A percentile compares a stretch with the other conserved stretches of the same genome.
Conservation (phyloP, 2,113 vertebrate genomes). For the Willisornis vidua region DNA sequence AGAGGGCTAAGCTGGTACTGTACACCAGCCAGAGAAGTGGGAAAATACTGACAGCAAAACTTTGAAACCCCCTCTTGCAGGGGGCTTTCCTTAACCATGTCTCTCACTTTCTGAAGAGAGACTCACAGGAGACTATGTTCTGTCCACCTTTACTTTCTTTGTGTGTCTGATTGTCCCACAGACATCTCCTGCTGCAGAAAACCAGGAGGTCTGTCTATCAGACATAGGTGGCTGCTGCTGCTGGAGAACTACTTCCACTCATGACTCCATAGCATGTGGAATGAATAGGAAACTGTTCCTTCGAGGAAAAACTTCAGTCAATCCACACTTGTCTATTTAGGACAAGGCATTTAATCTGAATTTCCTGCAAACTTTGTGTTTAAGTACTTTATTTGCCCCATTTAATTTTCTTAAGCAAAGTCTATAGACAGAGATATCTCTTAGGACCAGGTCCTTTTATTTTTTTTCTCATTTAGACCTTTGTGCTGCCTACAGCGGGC, state of each 20-base stretch:
- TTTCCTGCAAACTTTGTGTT: constrained; percentile 24
- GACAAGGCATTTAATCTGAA: neutral
- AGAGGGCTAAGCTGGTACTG: neutral
- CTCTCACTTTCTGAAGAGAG: neutral
- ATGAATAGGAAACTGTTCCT: neutral
- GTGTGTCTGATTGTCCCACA: neutral
- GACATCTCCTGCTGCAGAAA: neutral
- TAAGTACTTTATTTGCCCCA: neutral
- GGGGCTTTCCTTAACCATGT: neutral
- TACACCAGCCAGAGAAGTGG: neutral
- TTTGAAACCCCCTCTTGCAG: neutral
- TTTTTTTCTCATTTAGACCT: neutral
- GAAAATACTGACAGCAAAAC: neutral
- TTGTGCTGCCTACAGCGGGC: neutral
- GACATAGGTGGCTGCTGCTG: neutral
- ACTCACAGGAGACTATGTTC: rapidly evolving
- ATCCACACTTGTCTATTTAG: neutral
- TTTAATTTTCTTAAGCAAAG: constrained; percentile 37
- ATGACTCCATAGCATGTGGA: rapidly evolving
- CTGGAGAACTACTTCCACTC: neutral
- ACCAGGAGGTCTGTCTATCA: neutral
- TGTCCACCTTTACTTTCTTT: neutral
- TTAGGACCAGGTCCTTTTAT: neutral
- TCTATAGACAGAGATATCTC: constrained; percentile 1
- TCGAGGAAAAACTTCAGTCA: neutral